Base-by-base conservation (phyloP, 1,140 invertebrate species). In the Vollenhovia emeryi region DNA sequence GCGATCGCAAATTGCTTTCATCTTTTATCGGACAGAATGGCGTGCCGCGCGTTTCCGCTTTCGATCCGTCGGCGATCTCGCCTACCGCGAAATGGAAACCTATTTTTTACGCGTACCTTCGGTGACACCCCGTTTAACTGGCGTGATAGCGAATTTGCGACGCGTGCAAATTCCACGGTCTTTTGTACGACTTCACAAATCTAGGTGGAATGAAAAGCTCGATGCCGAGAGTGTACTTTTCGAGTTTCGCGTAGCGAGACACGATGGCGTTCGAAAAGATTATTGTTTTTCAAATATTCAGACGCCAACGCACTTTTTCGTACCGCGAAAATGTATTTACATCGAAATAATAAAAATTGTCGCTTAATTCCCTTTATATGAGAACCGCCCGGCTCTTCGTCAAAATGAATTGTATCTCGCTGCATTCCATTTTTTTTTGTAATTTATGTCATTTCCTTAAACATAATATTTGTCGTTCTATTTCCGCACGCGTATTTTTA, bases 1-100 rank as follows among this genome's bases (percentile, higher is more conserved):
- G 45, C 40, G 55, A 60, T 75, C 55, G 80, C 80, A 76, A 84
- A 84, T 84, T 84, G 80, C 71, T 82, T 71, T 82, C 78, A 82
- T 82, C 78, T 71, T 82, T 82, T 71, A 82, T 82, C 66, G 50
- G 36, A 45, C 50, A 55, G 50, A 40, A 73, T 57, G 45, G 33
- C 64, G 50, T 11, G 64, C 36, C 48, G 30, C 43, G 43, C 78
- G 64, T 45, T 80, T 71, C 52, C 64, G 64, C 43, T 52, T 66
- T 50, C 64, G 64, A 69, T 64, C 40, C 57, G 59, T 18, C 55
- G 55, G 59, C 30, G 43, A 66, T 78, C 75, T 66, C 75, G 43
- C 43, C 9, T 27, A 8, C 36, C 30, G 43, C 43, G 60, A 66
- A 79, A 80, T 69, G 64, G 36, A 69, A 80, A 73, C 36, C 50